phyloP scores from a whole-genome alignment of 2,888 invertebrate species.

The Abscondita cerata region DNA sequence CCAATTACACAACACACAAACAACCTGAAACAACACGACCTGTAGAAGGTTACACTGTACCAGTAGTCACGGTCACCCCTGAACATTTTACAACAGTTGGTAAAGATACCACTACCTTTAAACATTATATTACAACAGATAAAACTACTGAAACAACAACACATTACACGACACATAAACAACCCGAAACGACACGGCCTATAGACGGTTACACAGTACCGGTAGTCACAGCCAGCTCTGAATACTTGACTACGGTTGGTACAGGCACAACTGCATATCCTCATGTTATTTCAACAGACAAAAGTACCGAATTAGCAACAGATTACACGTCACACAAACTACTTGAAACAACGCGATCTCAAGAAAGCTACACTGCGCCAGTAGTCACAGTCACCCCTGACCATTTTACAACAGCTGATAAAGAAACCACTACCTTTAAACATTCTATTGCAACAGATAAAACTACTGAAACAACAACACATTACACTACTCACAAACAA shows the following conservation, averaged over 20 bases:
- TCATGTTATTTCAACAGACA: too few relatives aligned
- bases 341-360: neutral
- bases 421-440: neutral
- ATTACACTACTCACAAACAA: neutral
- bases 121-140: too few relatives aligned
- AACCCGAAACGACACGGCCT: neutral
- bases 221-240: neutral
- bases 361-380: neutral
- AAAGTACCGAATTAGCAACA: too few relatives aligned
- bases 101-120: neutral
- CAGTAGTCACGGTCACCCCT: neutral
- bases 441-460: neutral
- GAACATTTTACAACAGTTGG: too few relatives aligned
- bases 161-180: neutral
- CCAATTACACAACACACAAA: neutral
- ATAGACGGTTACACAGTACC: conserved; percentile 3
- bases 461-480: neutral
- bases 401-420: neutral
- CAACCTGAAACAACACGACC: neutral
- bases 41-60: neutral
- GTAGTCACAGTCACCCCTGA: conserved; percentile 9
- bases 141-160: neutral
- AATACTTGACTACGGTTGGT: neutral
- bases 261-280: neutral
- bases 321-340: neutral